Percentiles rank a stretch among this genome's conserved stretches.
phyloP scores from a whole-genome alignment of 2,797 vertebrate genomes.

The Amphiprion clarkii region DNA sequence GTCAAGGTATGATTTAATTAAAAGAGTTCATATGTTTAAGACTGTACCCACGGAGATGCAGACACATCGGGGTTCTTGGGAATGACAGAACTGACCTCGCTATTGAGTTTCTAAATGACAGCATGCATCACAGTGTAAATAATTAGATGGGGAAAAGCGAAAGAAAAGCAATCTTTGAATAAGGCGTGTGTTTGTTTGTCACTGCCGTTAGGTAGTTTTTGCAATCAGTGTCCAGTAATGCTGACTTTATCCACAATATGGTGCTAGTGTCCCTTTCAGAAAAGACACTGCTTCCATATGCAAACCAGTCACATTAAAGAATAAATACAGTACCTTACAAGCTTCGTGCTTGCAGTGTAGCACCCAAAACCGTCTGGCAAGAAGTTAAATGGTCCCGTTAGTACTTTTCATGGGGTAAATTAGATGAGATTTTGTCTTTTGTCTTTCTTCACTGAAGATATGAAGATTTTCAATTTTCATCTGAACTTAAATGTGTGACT shows the following conservation, averaged over 20 bases:
- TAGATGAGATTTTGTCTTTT: background rate
- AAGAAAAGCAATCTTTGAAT: conserved; percentile 60
- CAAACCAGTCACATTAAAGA: conserved; percentile 39
- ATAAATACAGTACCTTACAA: conserved; percentile 3
- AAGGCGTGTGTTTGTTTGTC: conserved; percentile 56
- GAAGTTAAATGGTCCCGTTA: background rate
- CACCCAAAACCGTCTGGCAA: background rate
- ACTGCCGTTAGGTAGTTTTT: conserved; percentile 36
- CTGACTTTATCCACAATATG: conserved; percentile 81
- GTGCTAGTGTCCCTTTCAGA: conserved; percentile 80
- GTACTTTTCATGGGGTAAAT: background rate
- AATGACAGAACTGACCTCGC: conserved; percentile 75
- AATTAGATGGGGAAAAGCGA: conserved; percentile 63
- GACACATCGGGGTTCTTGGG: conserved; percentile 68
- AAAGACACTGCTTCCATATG: conserved; percentile 50
- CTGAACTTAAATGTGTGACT: no score
- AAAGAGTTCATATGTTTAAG: conserved; percentile 84
- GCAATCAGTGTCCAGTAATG: conserved; percentile 74
- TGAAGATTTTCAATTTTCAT: background rate
- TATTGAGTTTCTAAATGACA: conserved; percentile 77
- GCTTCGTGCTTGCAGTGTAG: background rate
- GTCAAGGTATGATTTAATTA: conserved; percentile 89
- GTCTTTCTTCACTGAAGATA: no score
- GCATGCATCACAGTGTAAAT: conserved; percentile 69
- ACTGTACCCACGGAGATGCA: conserved; percentile 65